Conservation (phyloP, 23 tunicate genomes). For the Oikopleura dioica region DNA sequence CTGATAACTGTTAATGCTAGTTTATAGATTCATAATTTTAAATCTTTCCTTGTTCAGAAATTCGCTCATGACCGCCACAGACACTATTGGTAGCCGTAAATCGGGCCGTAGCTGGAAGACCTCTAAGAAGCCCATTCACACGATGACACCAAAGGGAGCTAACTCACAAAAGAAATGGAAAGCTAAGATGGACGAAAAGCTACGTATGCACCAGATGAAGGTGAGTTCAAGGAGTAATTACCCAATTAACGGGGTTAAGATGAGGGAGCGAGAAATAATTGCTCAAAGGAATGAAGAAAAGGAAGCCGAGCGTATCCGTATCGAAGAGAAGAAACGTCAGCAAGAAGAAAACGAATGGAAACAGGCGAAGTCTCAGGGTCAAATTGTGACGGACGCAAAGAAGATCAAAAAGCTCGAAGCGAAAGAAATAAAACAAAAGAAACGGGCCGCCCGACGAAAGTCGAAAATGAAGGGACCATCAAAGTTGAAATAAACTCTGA, state of each 20-base stretch:
- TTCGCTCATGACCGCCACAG: not conserved
- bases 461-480: too few relatives aligned
- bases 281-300: not conserved
- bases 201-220: not conserved
- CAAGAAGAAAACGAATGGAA: not conserved
- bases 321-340: not conserved
- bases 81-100: not conserved
- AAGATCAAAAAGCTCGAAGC: not conserved
- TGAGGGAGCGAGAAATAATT: not conserved
- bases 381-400: constrained; percentile 5
- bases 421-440: not conserved
- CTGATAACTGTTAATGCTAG: too few relatives aligned
- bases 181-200: not conserved
- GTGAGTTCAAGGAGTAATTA: not conserved
- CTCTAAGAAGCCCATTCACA: not conserved
- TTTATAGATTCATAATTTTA: not conserved
- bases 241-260: not conserved
- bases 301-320: not conserved
- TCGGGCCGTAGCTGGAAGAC: not conserved
- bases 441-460: not conserved
- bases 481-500: too few relatives aligned
- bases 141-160: not conserved
- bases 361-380: not conserved
- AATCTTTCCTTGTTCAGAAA: too few relatives aligned
- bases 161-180: not conserved